Conservation (phyloP, 2,888 invertebrate species). For the Sicus ferrugineus region DNA sequence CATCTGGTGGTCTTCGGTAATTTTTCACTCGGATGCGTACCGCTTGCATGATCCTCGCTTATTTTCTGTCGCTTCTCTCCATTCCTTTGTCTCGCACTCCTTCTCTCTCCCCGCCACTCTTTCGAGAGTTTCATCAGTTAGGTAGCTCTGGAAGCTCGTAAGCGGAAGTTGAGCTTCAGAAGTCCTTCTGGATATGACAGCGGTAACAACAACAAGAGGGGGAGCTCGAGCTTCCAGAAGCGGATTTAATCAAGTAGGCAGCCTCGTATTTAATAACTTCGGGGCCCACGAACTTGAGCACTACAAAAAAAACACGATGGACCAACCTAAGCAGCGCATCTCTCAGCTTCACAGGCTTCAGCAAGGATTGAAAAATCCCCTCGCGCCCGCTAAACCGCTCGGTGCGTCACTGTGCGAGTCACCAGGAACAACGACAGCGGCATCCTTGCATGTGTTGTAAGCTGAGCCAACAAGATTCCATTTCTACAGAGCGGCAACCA, state of each 20-base stretch:
- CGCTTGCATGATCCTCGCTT: not conserved
- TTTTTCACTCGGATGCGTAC: not conserved
- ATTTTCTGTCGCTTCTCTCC: not conserved
- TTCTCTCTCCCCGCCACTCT: slow-evolving; percentile 15
- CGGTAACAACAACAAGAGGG: no score
- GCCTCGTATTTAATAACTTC: no score
- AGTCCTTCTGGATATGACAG: no score
- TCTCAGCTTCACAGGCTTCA: no score
- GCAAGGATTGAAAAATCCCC: not conserved
- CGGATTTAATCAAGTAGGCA: no score
- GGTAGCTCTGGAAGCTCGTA: no score
- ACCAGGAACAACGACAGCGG: not conserved
- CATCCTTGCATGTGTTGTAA: not conserved
- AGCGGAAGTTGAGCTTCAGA: not conserved
- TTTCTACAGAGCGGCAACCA: not conserved
- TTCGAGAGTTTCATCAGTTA: no score
- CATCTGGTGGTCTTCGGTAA: not conserved
- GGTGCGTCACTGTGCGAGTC: not conserved
- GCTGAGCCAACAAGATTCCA: not conserved
- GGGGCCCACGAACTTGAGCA: no score
- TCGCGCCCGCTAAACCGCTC: no score
- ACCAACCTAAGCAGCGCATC: no score
- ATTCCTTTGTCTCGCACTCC: not conserved
- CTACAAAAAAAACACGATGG: no score
- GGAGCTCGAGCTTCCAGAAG: no score